These are phyloP conservation scores for Acrocyrtus sp. DNA, from an alignment of 2,888 invertebrate genomes.

Conservation along the genomic window DNA sequence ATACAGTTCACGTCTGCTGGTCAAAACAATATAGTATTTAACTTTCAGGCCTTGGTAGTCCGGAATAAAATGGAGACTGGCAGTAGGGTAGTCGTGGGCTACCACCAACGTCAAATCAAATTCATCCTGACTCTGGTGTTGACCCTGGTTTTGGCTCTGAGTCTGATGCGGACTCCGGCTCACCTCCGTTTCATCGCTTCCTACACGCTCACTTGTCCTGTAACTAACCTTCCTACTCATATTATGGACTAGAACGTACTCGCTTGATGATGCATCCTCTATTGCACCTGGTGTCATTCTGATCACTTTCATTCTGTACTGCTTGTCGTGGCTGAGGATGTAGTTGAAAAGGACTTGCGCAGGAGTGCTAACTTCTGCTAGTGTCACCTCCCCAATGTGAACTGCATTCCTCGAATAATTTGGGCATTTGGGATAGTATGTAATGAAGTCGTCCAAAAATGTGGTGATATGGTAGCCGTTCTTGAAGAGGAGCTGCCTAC, in stretches of 20 bases:
- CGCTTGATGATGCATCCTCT: conserved; percentile 64
- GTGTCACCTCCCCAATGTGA: conserved; percentile 73
- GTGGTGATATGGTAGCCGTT: conserved; percentile 77
- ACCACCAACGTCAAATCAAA: conserved; percentile 77
- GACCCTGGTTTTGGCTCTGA: too few relatives aligned
- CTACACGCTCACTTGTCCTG: conserved; percentile 69
- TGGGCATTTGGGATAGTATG: conserved; percentile 81
- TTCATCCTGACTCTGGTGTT: too few relatives aligned
- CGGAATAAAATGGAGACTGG: conserved; percentile 62
- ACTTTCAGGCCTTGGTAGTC: conserved; percentile 68
- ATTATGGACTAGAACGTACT: conserved; percentile 74
- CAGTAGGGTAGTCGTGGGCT: conserved; percentile 68
- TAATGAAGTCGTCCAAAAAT: conserved; percentile 80
- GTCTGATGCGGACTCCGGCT: conserved; percentile 65
- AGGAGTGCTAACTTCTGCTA: conserved; percentile 73
- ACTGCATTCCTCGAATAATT: conserved; percentile 80
- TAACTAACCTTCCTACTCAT: conserved; percentile 72
- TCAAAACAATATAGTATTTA: conserved; percentile 73
- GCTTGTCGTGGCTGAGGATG: conserved; percentile 75
- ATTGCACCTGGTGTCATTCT: conserved; percentile 69
- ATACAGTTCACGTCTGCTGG: conserved; percentile 72
- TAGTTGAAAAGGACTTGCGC: conserved; percentile 77
- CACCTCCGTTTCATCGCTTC: conserved; percentile 65
- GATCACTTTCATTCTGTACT: conserved; percentile 76
- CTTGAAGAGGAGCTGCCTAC: conserved; percentile 69